Evolutionary conservation across 2,888 invertebrate species (phyloP).

Genomic region (Nemotelus nigrinus): DNA sequence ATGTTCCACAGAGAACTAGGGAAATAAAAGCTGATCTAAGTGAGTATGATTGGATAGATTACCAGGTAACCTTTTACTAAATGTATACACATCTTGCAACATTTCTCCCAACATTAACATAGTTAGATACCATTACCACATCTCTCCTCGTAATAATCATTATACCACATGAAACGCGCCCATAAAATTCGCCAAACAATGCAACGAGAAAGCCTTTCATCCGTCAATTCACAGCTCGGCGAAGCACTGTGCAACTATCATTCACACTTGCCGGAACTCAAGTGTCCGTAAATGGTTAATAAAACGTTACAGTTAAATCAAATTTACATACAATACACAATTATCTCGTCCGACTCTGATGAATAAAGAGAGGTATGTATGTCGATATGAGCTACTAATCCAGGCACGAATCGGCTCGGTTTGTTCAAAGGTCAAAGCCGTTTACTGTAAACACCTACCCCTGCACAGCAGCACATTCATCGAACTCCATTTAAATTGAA

Average conservation of each 20-base stretch:
- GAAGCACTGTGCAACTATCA: background rate
- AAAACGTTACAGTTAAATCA: slow-evolving; percentile 31
- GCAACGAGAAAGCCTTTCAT: no score
- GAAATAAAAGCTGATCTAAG: no score
- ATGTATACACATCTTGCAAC: no score
- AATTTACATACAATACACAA: slow-evolving; percentile 28
- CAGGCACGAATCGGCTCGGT: background rate
- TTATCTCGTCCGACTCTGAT: background rate
- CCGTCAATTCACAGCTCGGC: no score
- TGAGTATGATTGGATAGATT: no score
- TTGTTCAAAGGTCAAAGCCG: slow-evolving; percentile 19
- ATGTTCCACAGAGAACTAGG: no score
- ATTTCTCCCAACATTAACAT: no score
- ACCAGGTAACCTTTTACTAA: no score
- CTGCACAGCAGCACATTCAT: background rate
- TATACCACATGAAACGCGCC: no score
- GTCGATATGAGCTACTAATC: background rate
- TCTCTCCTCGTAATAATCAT: no score
- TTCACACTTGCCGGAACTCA: slow-evolving; percentile 1
- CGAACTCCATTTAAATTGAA: background rate
- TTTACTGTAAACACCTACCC: slow-evolving; percentile 15
- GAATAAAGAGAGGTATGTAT: background rate
- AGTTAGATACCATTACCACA: no score
- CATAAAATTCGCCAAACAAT: no score
- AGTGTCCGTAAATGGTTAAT: slow-evolving; percentile 27